phyloP scores from a whole-genome alignment of 2,113 vertebrate species.

The Mastomys coucha region DNA sequence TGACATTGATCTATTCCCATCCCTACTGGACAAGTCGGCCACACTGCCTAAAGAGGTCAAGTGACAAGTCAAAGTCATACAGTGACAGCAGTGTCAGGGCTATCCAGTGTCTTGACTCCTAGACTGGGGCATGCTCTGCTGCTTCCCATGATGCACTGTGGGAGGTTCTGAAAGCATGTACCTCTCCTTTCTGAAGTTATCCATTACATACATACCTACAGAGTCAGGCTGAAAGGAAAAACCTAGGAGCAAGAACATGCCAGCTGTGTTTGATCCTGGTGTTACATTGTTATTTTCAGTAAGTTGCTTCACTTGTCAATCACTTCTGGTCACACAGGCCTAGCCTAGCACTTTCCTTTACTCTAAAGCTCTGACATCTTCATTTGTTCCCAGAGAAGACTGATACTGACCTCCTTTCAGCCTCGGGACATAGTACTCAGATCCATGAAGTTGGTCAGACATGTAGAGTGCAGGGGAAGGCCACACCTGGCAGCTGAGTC shows the following conservation, averaged over 20 bases:
- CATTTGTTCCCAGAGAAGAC: neutral
- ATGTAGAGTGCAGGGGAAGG: neutral
- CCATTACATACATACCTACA: accelerated
- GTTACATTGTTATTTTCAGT: neutral
- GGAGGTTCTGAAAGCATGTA: neutral
- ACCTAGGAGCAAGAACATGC: neutral
- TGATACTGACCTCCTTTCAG: neutral
- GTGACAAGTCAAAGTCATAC: neutral
- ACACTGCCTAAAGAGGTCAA: neutral
- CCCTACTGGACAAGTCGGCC: neutral
- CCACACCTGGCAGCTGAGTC: neutral
- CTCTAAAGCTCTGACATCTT: neutral
- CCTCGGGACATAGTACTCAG: neutral
- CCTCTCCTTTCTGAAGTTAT: neutral
- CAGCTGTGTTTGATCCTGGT: no score
- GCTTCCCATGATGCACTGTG: neutral
- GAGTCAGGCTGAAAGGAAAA: neutral
- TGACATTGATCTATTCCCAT: neutral
- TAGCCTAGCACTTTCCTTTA: neutral
- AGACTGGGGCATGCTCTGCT: neutral
- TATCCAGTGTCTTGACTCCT: neutral
- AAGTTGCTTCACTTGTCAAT: neutral
- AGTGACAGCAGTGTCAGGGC: neutral
- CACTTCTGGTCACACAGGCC: neutral
- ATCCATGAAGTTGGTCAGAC: neutral